Evolutionary conservation across 2,113 vertebrate species (phyloP).

Genomic region (Pluvialis apricaria): DNA sequence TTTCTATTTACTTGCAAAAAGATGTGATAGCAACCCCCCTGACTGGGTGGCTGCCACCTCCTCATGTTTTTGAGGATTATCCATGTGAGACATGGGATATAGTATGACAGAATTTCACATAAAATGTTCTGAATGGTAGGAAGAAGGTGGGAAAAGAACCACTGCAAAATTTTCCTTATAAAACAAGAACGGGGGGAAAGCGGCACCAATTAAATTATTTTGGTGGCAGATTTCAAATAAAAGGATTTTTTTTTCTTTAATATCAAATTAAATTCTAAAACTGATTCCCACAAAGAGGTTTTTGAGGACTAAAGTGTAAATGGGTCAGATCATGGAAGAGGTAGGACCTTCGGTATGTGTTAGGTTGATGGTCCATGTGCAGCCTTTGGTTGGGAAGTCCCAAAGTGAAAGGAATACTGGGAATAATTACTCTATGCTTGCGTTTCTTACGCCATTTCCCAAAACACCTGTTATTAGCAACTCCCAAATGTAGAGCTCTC

Average conservation of each 20-base stretch:
- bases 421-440: neutral
- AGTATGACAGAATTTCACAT: neutral
- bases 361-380: fast-evolving
- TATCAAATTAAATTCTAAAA: neutral
- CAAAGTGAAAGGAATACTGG: neutral
- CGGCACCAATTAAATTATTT: neutral
- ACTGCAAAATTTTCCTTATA: neutral
- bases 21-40: neutral
- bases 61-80: neutral
- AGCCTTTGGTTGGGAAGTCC: neutral
- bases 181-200: neutral
- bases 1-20: neutral
- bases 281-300: neutral
- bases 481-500: neutral
- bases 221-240: neutral
- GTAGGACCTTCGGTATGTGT: neutral
- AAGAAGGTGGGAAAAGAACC: neutral
- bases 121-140: neutral
- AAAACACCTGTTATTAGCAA: neutral
- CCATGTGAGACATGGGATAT: neutral
- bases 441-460: neutral
- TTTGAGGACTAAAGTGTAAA: neutral
- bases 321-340: neutral
- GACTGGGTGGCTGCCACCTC: neutral
- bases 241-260: neutral